Base-by-base conservation (phyloP, 1,140 invertebrate genomes). In the Platyscapa corneri region DNA sequence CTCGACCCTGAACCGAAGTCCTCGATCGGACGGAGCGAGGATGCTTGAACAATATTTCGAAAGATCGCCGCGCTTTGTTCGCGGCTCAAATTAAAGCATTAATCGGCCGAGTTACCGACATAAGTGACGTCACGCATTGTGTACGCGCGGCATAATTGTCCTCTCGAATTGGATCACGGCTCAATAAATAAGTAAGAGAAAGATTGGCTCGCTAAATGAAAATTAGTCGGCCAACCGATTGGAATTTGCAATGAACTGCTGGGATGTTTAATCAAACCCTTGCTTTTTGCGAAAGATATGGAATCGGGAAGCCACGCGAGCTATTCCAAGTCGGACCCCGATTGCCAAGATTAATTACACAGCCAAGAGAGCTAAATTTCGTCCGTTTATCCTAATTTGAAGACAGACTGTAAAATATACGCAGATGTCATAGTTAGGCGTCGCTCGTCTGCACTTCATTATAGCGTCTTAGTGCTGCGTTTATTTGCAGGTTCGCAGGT, bases 361-460 rank as follows among this genome's bases (percentile, higher is more conserved):
- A 79, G 20, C 16, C 37, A 37, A 23, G 14, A 37, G 23, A 39
- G n/a, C 16, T 32, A 37, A 78, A 78, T 78, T 78, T 60, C 20
- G 34, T 79, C 20, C 32, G 37, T 79, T 64, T 79, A 79, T 79
- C 37, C 77, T 79, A 79, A 79, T 64, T 70, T 70, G 16, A 60
- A 64, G 56, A 60, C 23, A 56, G 34, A 64, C 64, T 64, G 53
- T 64, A 56, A 39, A 14, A n/a, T 37, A 70, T 70, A 37, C 30
- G 20, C 10, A 27, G 23, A 37, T 79, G 37, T 79, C 27, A 39
- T 60, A 7, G 32, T 79, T 78, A 64, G 39, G 77, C n/a, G 12
- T 16, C 37, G n/a, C 64, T 79, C 18, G 0, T 32, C 2, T 8
- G 23, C 34, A n/a, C 34, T 53, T 60, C 77, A n/a, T 79, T 60